Evolutionary conservation across 2,888 invertebrate species (phyloP), one percentile per base, ranked within the genome.

Genomic region (Neoaliturus tenellus): DNA sequence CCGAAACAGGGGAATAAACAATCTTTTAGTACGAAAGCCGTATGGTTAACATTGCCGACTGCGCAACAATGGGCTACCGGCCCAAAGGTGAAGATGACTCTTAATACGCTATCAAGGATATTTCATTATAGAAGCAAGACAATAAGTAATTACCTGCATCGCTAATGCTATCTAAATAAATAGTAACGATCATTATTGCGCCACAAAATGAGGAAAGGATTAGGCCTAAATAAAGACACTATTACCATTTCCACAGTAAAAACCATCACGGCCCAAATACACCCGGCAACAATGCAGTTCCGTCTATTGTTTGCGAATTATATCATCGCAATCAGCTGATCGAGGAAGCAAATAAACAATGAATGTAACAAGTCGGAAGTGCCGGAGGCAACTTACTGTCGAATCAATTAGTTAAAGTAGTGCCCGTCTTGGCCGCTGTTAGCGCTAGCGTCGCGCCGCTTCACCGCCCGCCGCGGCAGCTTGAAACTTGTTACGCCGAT

Each of bases 321-420:
- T 62, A 62, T 62, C 62, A 62, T 23, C 20, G n/a, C 48, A 48
- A 48, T 62, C 31, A 28, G 10, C 17, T 3, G 62, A 62, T 62
- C 62, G 14, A 62, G 62, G 62, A 62, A 62, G 62, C 62, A 31
- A 12, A 31, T 5, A 28, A 51, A 62, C 62, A 62, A 62, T 62
- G 62, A 28, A 14, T 31, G 28, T 17, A 44, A 23, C 28, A 28
- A 62, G 28, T 62, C 62, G 62, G 62, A 62, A 62, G 62, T 62
- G 62, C 35, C 35, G 6, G 62, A 62, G 62, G 62, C 62, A 31
- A 62, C 28, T 51, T 62, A 14, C 62, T 62, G 62, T 31, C 31
- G 28, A 31, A 62, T 31, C 62, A 62, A 62, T 62, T 62, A 62
- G 62, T 62, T 5, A 14, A 62, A 25, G 62, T 62, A 62, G 62